Percentiles rank a stretch among this genome's conserved stretches.
Evolutionary conservation across 2,888 invertebrate genomes (phyloP).

Genomic region (Liopterus haemorrhoidalis): DNA sequence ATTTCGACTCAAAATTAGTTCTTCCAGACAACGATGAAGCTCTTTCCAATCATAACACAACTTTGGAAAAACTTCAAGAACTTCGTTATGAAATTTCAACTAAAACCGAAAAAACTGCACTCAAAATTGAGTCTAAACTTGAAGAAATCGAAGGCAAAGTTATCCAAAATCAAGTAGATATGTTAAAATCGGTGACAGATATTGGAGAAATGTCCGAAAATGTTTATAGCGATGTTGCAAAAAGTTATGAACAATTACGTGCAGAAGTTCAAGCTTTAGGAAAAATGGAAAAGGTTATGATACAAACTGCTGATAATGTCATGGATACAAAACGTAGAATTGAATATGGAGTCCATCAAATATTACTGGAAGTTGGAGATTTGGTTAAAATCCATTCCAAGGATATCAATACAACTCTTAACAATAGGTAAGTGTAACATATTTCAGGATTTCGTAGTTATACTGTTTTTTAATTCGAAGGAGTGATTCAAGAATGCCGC

Average conservation of each 20-base stretch:
- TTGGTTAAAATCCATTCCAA: constrained; percentile 60
- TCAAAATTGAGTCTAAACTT: constrained; percentile 26
- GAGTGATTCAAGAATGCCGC: too few species aligned
- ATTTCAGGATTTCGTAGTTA: not conserved
- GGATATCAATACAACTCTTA: constrained; percentile 61
- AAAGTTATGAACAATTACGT: constrained; percentile 51
- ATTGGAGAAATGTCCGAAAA: constrained; percentile 52
- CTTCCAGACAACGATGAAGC: constrained; percentile 52
- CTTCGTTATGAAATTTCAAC: constrained; percentile 48
- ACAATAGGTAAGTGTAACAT: constrained; percentile 48
- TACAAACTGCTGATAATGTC: constrained; percentile 79
- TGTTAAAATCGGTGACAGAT: constrained; percentile 55
- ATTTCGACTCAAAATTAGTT: constrained; percentile 34
- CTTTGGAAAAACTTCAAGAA: constrained; percentile 53
- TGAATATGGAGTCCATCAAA: constrained; percentile 79
- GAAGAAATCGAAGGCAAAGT: constrained; percentile 31
- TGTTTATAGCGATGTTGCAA: constrained; percentile 51
- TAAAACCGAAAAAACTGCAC: constrained; percentile 19
- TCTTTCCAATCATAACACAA: constrained; percentile 55
- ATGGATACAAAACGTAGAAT: constrained; percentile 76
- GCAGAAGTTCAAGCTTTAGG: constrained; percentile 56
- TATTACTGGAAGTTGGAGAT: constrained; percentile 67
- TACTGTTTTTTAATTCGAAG: not conserved
- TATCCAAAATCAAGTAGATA: constrained; percentile 43
- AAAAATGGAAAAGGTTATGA: constrained; percentile 70